Percentiles rank a stretch among this genome's conserved stretches.
Conservation (phyloP, 23 tunicate species). For the Phallusia fumigata region DNA sequence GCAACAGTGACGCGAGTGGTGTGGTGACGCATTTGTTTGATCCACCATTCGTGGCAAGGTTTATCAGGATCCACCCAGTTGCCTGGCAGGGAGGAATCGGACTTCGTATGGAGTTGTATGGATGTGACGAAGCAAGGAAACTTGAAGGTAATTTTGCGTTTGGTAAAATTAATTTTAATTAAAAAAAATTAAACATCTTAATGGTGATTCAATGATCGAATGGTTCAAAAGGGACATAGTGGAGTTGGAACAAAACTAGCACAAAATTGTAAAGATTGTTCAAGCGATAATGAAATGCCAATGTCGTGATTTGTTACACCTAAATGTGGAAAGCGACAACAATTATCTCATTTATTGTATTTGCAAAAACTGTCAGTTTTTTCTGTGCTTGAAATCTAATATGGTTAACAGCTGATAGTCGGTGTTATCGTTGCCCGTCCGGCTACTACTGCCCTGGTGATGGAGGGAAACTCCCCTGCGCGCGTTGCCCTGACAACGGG, state of each 20-base stretch:
- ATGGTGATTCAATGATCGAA: no score
- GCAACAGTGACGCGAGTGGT: conserved; percentile 10
- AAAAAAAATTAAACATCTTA: no score
- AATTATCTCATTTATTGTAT: no score
- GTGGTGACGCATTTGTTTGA: neutral
- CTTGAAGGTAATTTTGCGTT: conserved; percentile 16
- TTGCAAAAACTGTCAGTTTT: neutral
- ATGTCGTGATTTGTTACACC: no score
- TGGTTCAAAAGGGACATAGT: no score
- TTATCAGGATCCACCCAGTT: conserved; percentile 15
- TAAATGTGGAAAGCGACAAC: no score
- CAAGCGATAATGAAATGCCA: no score
- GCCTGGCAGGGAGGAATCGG: conserved; percentile 34
- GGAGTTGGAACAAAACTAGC: no score
- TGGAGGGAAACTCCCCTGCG: conserved; percentile 27
- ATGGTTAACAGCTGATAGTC: neutral
- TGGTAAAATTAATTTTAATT: neutral
- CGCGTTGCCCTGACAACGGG: conserved; percentile 19
- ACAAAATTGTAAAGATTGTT: no score
- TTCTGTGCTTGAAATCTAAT: neutral
- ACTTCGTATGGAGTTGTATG: conserved; percentile 33
- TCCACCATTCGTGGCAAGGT: conserved; percentile 15
- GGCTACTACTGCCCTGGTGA: conserved; percentile 38
- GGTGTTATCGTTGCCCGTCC: conserved; percentile 21
- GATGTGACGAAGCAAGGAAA: conserved; percentile 23